A percentile compares a stretch with the other conserved stretches of the same genome.
Evolutionary conservation across 2,797 vertebrate species (phyloP).

Genomic region (Chrysocyon brachyurus): DNA sequence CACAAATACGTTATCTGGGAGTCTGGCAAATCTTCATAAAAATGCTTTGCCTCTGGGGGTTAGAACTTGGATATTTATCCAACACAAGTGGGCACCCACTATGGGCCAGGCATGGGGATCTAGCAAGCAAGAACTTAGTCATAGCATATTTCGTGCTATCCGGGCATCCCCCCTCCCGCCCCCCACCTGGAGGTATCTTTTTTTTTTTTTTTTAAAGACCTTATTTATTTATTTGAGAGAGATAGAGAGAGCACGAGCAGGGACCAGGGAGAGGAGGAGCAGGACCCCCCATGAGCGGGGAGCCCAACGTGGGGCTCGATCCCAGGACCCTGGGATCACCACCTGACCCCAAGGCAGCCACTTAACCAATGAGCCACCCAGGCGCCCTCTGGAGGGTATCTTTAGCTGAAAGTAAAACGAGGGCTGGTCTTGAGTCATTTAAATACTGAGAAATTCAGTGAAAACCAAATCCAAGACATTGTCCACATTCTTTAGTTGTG

Average conservation of each 20-base stretch:
- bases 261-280: no score
- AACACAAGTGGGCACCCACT: neutral
- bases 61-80: neutral
- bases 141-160: neutral
- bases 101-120: neutral
- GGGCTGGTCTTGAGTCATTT: neutral
- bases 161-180: neutral
- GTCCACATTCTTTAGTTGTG: neutral
- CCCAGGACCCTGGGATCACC: no score
- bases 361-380: no score
- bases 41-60: neutral
- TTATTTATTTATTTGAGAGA: no score
- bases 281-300: no score
- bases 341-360: no score
- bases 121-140: neutral
- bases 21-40: neutral
- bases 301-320: no score
- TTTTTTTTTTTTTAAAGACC: no score
- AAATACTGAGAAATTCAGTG: neutral
- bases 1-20: neutral
- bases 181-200: neutral
- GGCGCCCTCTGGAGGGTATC: neutral
- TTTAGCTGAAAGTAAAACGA: constrained; percentile 4
- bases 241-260: no score
- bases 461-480: constrained; percentile 49